These are phyloP conservation scores for Dasysyrphus albostriatus DNA, from an alignment of 2,888 invertebrate species.

Conservation along the genomic window DNA sequence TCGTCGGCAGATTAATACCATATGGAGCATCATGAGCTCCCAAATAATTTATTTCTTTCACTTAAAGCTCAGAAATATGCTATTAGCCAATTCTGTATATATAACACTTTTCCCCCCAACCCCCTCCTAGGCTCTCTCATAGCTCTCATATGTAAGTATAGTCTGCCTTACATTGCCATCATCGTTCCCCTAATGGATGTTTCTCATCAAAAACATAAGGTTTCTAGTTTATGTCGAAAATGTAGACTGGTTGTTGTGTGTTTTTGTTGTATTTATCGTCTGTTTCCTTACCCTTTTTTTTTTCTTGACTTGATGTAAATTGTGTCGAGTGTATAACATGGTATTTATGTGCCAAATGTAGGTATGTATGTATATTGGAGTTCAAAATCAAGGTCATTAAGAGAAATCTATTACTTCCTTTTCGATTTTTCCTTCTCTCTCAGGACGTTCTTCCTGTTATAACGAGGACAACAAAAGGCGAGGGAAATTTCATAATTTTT, in stretches of 20 bases:
- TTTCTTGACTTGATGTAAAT: neutral
- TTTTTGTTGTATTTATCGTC: neutral
- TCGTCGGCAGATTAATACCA: constrained; percentile 56
- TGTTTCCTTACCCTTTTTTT: neutral
- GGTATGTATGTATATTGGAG: constrained; percentile 30
- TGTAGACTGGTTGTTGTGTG: constrained; percentile 38
- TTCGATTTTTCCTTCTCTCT: neutral
- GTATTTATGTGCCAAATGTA: constrained; percentile 15
- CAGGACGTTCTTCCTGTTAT: constrained; percentile 4
- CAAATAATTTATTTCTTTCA: constrained; percentile 36
- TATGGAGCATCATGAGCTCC: constrained; percentile 45
- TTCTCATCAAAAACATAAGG: constrained; percentile 69
- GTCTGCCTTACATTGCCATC: constrained; percentile 38
- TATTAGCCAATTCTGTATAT: constrained; percentile 23
- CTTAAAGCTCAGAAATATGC: constrained; percentile 24
- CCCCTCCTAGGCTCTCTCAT: neutral
- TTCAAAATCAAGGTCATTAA: constrained; percentile 72
- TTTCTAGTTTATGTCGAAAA: constrained; percentile 66
- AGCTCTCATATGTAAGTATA: constrained; percentile 8
- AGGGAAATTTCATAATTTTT: constrained; percentile 10
- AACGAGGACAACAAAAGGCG: neutral
- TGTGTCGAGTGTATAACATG: constrained; percentile 23
- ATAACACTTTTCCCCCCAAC: neutral
- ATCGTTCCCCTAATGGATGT: constrained; percentile 62
- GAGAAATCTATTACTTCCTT: constrained; percentile 29